phyloP scores from a whole-genome alignment of 1,140 invertebrate species.

The Homalodisca vitripennis region DNA sequence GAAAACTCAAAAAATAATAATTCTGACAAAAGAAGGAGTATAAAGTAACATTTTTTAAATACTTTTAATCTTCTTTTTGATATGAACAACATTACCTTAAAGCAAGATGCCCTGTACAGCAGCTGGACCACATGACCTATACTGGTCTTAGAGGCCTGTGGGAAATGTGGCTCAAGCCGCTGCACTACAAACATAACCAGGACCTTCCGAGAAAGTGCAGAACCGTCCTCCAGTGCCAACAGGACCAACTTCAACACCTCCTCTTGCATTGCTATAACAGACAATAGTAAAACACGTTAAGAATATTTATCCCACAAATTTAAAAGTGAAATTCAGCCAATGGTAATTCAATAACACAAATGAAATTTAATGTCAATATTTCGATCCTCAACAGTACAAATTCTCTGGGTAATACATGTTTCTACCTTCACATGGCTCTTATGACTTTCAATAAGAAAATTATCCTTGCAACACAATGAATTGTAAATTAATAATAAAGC shows the following conservation, averaged over 20 bases:
- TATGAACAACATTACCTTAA: too few relatives aligned
- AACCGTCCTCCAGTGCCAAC: slow-evolving; percentile 92
- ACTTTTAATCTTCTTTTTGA: too few relatives aligned
- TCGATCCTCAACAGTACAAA: neutral
- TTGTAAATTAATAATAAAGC: too few relatives aligned
- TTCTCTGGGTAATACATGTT: too few relatives aligned
- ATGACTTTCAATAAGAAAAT: too few relatives aligned
- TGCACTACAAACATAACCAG: slow-evolving; percentile 99
- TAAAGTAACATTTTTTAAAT: too few relatives aligned
- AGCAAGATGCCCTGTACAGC: slow-evolving; percentile 96
- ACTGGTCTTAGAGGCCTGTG: slow-evolving; percentile 97
- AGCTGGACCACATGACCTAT: slow-evolving; percentile 99
- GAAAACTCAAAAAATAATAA: too few relatives aligned
- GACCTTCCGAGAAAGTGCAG: slow-evolving; percentile 95
- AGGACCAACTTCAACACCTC: slow-evolving; percentile 94
- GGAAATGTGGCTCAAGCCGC: slow-evolving; percentile 90
- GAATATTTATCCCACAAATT: too few relatives aligned
- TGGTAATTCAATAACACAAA: neutral
- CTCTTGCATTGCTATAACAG: slow-evolving; percentile 88
- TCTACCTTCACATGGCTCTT: too few relatives aligned
- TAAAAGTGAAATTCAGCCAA: too few relatives aligned
- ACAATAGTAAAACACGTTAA: neutral
- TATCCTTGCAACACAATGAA: too few relatives aligned
- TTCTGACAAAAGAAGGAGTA: too few relatives aligned
- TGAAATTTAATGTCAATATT: neutral